phyloP scores from a whole-genome alignment of 2,113 vertebrate species.

The Bujurquina vittata region DNA sequence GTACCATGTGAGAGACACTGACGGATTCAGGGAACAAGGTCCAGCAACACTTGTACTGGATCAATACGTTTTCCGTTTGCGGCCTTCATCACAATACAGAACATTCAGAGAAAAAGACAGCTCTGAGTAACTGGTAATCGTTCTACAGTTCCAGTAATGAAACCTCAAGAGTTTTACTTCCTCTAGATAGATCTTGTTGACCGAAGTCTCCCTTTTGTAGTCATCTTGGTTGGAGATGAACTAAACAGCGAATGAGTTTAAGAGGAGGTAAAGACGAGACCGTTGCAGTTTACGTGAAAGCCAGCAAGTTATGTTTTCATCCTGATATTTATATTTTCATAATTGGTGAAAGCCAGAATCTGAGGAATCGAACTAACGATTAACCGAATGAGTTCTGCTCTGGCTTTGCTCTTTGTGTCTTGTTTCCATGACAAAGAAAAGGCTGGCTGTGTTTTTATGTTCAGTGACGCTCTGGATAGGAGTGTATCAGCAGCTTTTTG shows the following conservation, averaged over 20 bases:
- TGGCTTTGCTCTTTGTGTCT: neutral
- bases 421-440: neutral
- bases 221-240: neutral
- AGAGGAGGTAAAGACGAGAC: neutral
- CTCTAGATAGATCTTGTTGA: neutral
- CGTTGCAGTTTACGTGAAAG: neutral
- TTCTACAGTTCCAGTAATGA: neutral
- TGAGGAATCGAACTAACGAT: neutral
- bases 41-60: neutral
- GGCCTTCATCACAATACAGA: neutral
- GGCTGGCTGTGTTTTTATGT: neutral
- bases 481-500: slow-evolving; percentile 1
- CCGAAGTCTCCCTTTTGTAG: neutral
- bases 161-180: neutral
- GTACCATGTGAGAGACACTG: neutral
- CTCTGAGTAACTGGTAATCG: neutral
- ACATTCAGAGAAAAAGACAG: neutral
- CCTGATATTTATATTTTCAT: neutral
- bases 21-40: too few relatives aligned
- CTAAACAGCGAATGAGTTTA: neutral
- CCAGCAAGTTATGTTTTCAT: neutral
- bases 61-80: neutral
- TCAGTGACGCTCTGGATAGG: neutral
- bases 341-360: neutral
- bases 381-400: neutral